These are phyloP conservation scores for Dasypus novemcinctus DNA, from an alignment of 2,113 vertebrate genomes.

Conservation along the genomic window DNA sequence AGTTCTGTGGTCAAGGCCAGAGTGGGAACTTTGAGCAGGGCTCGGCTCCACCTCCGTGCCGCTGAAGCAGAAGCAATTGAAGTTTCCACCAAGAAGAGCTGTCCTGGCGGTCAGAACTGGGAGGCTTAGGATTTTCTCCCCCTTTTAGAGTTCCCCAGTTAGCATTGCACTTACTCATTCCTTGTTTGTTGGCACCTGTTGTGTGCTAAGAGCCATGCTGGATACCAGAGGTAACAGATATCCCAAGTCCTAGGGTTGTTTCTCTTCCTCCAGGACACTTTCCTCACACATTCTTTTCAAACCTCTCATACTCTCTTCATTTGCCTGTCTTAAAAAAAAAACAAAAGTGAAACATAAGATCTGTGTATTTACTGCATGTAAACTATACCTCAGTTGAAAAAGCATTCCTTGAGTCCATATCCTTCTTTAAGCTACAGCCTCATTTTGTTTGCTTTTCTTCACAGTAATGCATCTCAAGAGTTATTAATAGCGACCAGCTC, in stretches of 20 bases:
- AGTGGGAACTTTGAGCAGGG: not conserved
- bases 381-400: not conserved
- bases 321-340: not conserved
- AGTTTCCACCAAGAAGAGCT: not conserved
- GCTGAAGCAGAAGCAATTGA: not conserved
- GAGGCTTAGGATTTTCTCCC: not conserved
- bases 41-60: not conserved
- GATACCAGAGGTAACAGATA: not conserved
- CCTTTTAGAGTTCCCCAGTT: not conserved
- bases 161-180: not conserved
- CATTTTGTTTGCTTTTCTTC: not conserved
- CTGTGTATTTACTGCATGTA: not conserved
- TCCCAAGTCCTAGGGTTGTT: not conserved
- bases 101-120: not conserved
- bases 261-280: not conserved
- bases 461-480: not conserved
- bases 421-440: not conserved
- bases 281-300: too few species aligned
- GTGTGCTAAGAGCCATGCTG: rapidly evolving
- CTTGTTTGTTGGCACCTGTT: rapidly evolving
- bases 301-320: not conserved
- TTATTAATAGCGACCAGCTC: not conserved
- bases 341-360: not conserved
- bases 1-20: not conserved
- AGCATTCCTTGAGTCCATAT: not conserved